These are phyloP conservation scores for Aplodontia rufa DNA, from an alignment of 2,113 vertebrate genomes.

Conservation along the genomic window DNA sequence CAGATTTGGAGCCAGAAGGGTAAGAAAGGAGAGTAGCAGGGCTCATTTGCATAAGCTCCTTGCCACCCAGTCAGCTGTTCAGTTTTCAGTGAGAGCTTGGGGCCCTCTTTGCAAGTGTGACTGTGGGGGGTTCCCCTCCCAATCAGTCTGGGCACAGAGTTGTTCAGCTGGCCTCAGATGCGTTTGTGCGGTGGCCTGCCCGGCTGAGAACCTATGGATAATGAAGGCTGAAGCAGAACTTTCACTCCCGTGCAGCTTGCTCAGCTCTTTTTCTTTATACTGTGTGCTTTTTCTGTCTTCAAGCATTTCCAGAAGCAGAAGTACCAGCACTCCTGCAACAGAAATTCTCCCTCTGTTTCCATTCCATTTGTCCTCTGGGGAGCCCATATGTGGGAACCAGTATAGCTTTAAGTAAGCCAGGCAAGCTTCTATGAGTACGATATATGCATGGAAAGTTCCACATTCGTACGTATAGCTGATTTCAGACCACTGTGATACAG, in stretches of 20 bases:
- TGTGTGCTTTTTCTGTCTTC: background rate
- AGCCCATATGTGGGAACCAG: background rate
- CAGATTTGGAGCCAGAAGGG: background rate
- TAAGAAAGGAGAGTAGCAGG: background rate
- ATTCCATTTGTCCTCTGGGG: background rate
- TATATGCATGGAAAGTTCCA: background rate
- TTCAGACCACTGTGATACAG: background rate
- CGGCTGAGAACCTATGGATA: background rate
- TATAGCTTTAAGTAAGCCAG: background rate
- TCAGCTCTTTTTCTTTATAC: background rate
- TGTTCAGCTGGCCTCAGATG: background rate
- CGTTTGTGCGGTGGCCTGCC: background rate
- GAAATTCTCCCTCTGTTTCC: background rate
- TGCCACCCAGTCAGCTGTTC: background rate
- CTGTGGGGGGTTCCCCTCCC: background rate
- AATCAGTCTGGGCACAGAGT: background rate
- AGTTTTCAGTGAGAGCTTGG: background rate
- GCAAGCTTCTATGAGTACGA: background rate
- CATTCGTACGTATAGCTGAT: background rate
- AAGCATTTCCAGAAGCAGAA: background rate
- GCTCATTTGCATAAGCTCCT: constrained; percentile 40
- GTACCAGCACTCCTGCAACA: background rate
- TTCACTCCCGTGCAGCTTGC: constrained; percentile 9
- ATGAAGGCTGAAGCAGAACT: background rate
- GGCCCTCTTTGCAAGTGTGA: no score